Evolutionary conservation across 2,797 vertebrate genomes (phyloP).

Genomic region (Lateolabrax maculatus): DNA sequence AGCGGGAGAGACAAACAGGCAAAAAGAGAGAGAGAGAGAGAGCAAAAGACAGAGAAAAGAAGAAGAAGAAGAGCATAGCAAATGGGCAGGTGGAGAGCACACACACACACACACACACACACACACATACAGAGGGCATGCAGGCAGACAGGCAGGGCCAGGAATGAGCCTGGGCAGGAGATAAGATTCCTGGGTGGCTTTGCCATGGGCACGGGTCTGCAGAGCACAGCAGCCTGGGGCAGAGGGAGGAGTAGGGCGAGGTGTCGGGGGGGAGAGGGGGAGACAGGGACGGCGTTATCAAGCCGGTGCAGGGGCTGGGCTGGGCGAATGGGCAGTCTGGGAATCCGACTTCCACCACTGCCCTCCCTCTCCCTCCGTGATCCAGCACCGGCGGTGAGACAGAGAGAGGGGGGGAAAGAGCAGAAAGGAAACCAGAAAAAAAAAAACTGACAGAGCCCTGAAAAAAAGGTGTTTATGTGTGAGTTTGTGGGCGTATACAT

Average conservation of each 20-base stretch:
- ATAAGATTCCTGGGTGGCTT: slow-evolving; percentile 89
- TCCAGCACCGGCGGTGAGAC: slow-evolving; percentile 44
- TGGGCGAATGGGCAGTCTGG: slow-evolving; percentile 77
- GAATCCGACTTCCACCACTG: slow-evolving; percentile 65
- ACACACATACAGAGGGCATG: slow-evolving; percentile 36
- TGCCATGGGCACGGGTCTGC: slow-evolving; percentile 78
- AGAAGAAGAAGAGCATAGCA: slow-evolving; percentile 26
- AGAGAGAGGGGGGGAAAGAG: slow-evolving; percentile 32
- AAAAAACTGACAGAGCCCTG: neutral
- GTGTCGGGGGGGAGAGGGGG: slow-evolving; percentile 30
- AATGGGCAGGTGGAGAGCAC: slow-evolving; percentile 47
- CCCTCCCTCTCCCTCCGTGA: slow-evolving; percentile 45
- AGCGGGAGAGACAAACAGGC: slow-evolving; percentile 35
- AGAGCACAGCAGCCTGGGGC: slow-evolving; percentile 78
- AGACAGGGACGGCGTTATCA: slow-evolving; percentile 80
- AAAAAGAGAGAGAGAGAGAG: slow-evolving; percentile 9
- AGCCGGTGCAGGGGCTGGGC: slow-evolving; percentile 78
- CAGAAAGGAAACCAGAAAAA: slow-evolving; percentile 1
- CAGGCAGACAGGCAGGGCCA: slow-evolving; percentile 62
- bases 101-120: slow-evolving; percentile 29
- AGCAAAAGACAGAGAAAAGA: too few species aligned
- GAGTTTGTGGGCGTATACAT: slow-evolving; percentile 26
- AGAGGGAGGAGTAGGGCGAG: slow-evolving; percentile 67
- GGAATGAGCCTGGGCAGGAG: slow-evolving; percentile 82
- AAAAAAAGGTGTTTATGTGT: slow-evolving; percentile 30